Conservation (phyloP, 1,140 invertebrate species). For the Pissodes strobi region DNA sequence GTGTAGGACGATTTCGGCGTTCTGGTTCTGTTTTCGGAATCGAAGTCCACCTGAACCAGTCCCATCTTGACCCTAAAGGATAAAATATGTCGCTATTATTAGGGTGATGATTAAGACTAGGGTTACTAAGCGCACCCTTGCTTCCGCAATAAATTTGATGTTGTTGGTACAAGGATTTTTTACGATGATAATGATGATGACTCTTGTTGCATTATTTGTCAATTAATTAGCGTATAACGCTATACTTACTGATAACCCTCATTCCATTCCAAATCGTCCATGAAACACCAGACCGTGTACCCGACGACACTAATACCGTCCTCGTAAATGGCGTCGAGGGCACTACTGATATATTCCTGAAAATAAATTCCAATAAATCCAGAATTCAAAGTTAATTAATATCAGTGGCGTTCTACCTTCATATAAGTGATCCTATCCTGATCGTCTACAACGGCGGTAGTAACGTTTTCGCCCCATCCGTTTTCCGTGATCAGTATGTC, state of each 20-base stretch:
- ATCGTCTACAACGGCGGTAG: slow-evolving; percentile 56
- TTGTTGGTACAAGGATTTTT: no score
- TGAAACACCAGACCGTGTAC: slow-evolving; percentile 67
- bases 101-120: no score
- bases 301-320: slow-evolving; percentile 55
- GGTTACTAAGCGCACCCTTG: no score
- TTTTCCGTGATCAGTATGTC: slow-evolving; percentile 45
- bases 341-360: slow-evolving; percentile 27
- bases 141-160: no score
- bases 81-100: no score
- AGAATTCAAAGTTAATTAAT: neutral
- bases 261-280: slow-evolving; percentile 71
- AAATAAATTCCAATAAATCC: no score
- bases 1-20: slow-evolving; percentile 28
- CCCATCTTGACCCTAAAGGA: slow-evolving; percentile 8
- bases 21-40: slow-evolving; percentile 32
- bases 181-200: no score
- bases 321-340: slow-evolving; percentile 46
- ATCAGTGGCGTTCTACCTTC: no score
- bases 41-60: slow-evolving; percentile 37
- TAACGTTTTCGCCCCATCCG: slow-evolving; percentile 38
- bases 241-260: slow-evolving; percentile 55
- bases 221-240: no score
- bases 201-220: no score
- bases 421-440: slow-evolving; percentile 58